Evolutionary conservation across 2,888 invertebrate genomes (phyloP), one percentile per base, ranked within the genome.

Genomic region (Drosophila merina): DNA sequence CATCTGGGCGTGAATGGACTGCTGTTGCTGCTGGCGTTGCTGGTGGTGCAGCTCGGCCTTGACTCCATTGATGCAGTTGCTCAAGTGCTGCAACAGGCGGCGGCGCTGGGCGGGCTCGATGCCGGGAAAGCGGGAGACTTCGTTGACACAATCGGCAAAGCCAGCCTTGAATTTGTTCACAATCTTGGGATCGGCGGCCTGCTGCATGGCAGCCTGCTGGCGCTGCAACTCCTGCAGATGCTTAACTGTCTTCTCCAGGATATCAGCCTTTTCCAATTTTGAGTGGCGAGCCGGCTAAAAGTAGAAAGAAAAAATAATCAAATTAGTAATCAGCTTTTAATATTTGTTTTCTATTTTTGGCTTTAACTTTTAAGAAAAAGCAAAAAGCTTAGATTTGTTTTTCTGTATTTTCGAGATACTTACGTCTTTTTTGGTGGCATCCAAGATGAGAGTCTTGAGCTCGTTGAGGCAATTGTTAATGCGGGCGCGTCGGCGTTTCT

Each of bases 211-310:
- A 48, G 96, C 92, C 91, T 97, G 97, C 90, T 97, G 97, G 9
- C 97, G 94, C 89, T 98, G 98, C 12, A 98, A 93, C 70, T 96
- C 95, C 90, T 97, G 97, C 52, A 99, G 93, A 90, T 98, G 97
- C 90, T 97, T 96, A 49, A 98, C 98, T 0, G 98, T 97, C 94
- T 98, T 95, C 92, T 98, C 98, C 57, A 98, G 93, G 79, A 98
- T 98, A 91, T 98, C 98, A 0, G 98, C 98, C 90, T 98, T 98
- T 92, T 98, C 98, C 86, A 98, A 93, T 91, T 98, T 98, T 4
- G 97, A 97, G 92, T 98, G 98, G 63, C 97, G 94, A 1, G 97
- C 95, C 38, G 97, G 97, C 97, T 98, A 94, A 69, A 94, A 69
- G 52, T 49, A 69, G 36, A 85, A 52, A 60, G 60, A 60, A 71